Evolutionary conservation across 2,888 invertebrate species (phyloP), one percentile per base, ranked within the genome.

Genomic region (Drosophila koepferae): DNA sequence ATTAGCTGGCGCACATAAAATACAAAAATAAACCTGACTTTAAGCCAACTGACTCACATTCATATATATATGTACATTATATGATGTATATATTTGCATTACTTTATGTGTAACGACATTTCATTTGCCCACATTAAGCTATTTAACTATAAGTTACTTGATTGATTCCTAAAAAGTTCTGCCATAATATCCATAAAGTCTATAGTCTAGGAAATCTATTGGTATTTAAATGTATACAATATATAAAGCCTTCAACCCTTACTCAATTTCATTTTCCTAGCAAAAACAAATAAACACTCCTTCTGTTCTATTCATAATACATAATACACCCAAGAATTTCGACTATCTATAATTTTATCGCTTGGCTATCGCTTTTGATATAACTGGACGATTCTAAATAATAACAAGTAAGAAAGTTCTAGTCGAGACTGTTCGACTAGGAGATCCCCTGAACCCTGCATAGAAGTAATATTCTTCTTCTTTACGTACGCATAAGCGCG

Each of bases 1-100:
- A 81, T 81, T 81, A 82, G 82, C 68, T 63, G 59, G 58, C 70
- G 68, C 44, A 44, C 65, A 69, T 53, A 63, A 56, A 51, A 36
- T 51, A 36, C 23, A 51, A 18, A 31, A 28, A n/a, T n/a, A 31
- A 74, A 59, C 51, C 43, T 55, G 58, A 54, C 46, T 38, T 61
- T 34, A 51, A 12, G 49, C 51, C 14, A 54, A 38, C 38, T 38
- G 23, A 54, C 54, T 36, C 38, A 54, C 38, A 23, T 38, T 20
- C 12, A 23, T 14, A 36, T 16, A 38, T 9, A 53, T 20, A 36
- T 12, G 20, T 51, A 18, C 8, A 20, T 20, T 38, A 38, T 34
- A 34, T n/a, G n/a, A n/a, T n/a, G n/a, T 36, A 20, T 20, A 23
- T 8, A 23, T 53, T n/a, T 36, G 49, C 49, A 31, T 40, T 40